Evolutionary conservation across 2,888 invertebrate species (phyloP).

Genomic region (Pterostichus madidus): DNA sequence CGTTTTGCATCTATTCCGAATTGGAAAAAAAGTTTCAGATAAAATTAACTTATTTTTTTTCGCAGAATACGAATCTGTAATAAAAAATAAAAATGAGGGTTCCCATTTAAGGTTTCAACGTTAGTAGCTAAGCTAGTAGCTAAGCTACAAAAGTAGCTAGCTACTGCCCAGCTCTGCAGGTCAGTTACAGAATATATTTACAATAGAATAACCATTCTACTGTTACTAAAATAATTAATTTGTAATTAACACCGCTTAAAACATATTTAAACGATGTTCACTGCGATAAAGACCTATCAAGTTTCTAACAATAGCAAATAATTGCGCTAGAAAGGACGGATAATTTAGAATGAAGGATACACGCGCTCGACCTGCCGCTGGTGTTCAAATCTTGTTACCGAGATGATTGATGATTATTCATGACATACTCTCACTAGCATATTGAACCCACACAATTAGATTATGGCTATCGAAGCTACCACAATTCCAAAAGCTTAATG

Average conservation of each 20-base stretch:
- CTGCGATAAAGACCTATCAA: background rate
- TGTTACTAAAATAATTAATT: no score
- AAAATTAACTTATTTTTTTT: no score
- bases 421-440: conserved; percentile 6
- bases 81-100: no score
- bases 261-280: background rate
- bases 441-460: conserved; percentile 13
- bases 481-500: background rate
- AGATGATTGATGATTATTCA: conserved; percentile 18
- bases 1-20: no score
- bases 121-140: no score
- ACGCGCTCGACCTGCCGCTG: background rate
- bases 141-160: no score
- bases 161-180: no score
- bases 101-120: no score
- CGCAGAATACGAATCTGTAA: no score
- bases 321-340: background rate
- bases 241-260: background rate
- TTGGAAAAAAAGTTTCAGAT: no score
- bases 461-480: background rate
- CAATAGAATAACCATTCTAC: no score
- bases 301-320: background rate
- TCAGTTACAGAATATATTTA: no score
- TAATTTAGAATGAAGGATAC: background rate
- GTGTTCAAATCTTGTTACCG: background rate